These are phyloP conservation scores for Drosophila robusta DNA, from an alignment of 2,888 invertebrate species.

Conservation along the genomic window DNA sequence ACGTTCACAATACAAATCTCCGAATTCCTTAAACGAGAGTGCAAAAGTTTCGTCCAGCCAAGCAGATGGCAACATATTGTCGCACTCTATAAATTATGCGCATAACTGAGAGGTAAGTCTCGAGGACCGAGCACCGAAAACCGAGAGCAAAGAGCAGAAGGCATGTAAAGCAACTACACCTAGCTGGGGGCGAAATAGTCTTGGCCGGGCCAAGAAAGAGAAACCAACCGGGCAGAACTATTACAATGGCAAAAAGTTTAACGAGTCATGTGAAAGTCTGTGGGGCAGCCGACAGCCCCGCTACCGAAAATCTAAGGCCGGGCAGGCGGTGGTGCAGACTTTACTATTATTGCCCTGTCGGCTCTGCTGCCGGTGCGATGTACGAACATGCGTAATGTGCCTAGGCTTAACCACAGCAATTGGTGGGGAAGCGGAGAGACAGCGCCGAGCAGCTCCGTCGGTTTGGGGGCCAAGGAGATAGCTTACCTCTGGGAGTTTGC, in stretches of 20 bases:
- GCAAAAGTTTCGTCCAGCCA: conserved; percentile 59
- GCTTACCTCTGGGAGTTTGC: conserved; percentile 13
- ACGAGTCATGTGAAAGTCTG: conserved; percentile 71
- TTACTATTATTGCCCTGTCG: conserved; percentile 52
- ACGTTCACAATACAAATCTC: conserved; percentile 44
- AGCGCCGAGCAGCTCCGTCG: not conserved
- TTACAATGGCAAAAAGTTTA: conserved; percentile 79
- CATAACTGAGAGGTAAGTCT: conserved; percentile 64
- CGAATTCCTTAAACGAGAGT: conserved; percentile 57
- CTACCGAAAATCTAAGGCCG: conserved; percentile 10
- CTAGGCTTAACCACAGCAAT: conserved; percentile 53
- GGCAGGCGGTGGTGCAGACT: conserved; percentile 20
- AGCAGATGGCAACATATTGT: conserved; percentile 73
- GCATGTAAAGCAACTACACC: conserved; percentile 42
- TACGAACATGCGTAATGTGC: conserved; percentile 48
- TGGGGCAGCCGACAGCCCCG: conserved; percentile 5
- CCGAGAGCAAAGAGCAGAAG: conserved; percentile 23
- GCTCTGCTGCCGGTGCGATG: conserved; percentile 11
- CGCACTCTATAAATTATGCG: conserved; percentile 81
- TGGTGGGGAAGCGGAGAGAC: conserved; percentile 19
- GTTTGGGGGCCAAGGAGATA: conserved; percentile 18
- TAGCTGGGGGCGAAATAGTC: conserved; percentile 14
- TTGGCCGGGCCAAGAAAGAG: conserved; percentile 40
- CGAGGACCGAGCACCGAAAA: conserved; percentile 13
- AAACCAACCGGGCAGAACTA: conserved; percentile 76